phyloP scores from a whole-genome alignment of 2,113 vertebrate species.

The Colius striatus region DNA sequence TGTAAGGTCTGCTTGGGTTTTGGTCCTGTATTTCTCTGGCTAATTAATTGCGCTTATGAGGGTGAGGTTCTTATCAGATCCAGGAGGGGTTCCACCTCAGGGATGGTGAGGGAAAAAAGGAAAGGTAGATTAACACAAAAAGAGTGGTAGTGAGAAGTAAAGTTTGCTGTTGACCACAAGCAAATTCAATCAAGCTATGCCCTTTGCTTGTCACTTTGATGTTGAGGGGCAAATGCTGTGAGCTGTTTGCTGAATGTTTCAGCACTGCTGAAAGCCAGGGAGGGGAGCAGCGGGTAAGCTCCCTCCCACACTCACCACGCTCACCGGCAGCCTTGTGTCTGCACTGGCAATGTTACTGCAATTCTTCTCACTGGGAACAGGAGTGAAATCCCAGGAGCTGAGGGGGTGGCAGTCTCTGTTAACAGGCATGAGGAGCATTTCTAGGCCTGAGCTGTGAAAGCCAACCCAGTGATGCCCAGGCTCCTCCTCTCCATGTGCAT shows the following conservation, averaged over 20 bases:
- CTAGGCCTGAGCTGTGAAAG: background rate
- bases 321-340: accelerated
- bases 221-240: background rate
- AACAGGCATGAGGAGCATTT: background rate
- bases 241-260: background rate
- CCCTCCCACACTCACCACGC: background rate
- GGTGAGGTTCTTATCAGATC: background rate
- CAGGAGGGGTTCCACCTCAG: background rate
- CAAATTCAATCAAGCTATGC: constrained; percentile 30
- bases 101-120: background rate
- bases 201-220: constrained; percentile 24
- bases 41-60: constrained; percentile 21
- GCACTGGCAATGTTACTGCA: accelerated
- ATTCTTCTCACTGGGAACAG: background rate
- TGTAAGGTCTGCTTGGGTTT: background rate
- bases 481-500: background rate
- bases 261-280: background rate
- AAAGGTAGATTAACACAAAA: background rate
- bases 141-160: background rate
- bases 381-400: background rate
- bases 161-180: constrained; percentile 4
- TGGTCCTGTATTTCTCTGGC: background rate
- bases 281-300: background rate
- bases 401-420: background rate
- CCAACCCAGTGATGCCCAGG: background rate